Evolutionary conservation across 2,113 vertebrate genomes (phyloP), one percentile per base, ranked within the genome.

Genomic region (Nestor notabilis): DNA sequence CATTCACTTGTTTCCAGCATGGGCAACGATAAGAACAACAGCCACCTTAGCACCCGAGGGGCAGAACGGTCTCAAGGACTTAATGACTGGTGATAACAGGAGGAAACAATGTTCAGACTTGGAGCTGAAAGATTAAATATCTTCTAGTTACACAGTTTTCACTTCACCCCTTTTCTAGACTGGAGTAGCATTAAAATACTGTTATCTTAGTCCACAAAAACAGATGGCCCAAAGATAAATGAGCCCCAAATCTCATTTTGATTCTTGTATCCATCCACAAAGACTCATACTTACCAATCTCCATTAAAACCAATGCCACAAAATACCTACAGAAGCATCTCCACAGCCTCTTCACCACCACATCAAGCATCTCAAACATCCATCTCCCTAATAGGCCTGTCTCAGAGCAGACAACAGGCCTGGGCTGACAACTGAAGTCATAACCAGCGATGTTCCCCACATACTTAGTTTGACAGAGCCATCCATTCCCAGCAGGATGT

Each of bases 401-500:
- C 37, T 47, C 33, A 49, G 3, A 89, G 53, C 46, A 93, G 60
- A 8, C 19, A 83, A 74, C 12, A 55, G 37, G 50, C n/a, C 75
- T 0, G 3, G 20, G 4, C 1, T 84, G 50, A 2, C 68, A 91
- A 68, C 29, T 76, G 13, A 77, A 75, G 52, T 41, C 41, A 76
- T 25, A 77, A 65, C 9, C 53, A 72, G 35, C 2, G 27, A 39
- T 3, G 17, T 33, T 77, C 41, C 41, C 29, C 15, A 95, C 99
- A 91, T 97, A 99, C 99, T 99, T 96, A 99, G 98, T 97, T 99
- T 99, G 97, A 99, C 99, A 20, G 99, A 99, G 80, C 99, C 99
- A 77, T 99, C 99, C 99, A 99, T 99, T 80, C 99, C 99, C 97
- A 99, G 98, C 66, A 99, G 98, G 95, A 99, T 99, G 97, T 99